These are phyloP conservation scores for Pseudococcus jackbeardsleyi DNA, from an alignment of 2,888 invertebrate species.

Conservation along the genomic window DNA sequence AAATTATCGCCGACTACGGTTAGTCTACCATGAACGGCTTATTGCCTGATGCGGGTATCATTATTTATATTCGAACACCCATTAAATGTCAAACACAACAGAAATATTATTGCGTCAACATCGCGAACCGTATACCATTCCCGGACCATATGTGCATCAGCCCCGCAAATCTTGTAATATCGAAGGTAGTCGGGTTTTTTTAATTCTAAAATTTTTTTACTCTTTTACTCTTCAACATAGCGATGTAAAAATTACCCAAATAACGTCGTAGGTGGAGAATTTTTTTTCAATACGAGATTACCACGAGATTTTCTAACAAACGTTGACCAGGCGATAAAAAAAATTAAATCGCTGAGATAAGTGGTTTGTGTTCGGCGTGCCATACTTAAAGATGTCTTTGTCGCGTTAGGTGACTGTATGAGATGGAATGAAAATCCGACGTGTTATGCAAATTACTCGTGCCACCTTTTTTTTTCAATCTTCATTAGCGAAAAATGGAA, in stretches of 20 bases:
- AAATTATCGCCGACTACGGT: too few relatives aligned
- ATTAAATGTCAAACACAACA: constrained; percentile 20
- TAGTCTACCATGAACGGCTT: neutral
- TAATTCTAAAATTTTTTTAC: neutral
- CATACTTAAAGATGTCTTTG: neutral
- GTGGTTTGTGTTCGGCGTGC: neutral
- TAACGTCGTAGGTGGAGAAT: neutral
- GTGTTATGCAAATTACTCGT: neutral
- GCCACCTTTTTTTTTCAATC: neutral
- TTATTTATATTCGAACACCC: constrained; percentile 35
- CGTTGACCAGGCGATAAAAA: neutral
- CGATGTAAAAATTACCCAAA: neutral
- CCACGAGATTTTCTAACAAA: too few relatives aligned
- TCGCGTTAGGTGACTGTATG: neutral
- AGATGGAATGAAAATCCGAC: neutral
- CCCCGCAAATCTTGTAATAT: neutral
- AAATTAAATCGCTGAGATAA: neutral
- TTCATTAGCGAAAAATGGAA: neutral
- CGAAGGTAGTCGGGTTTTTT: constrained; percentile 34
- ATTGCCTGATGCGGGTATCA: constrained; percentile 1
- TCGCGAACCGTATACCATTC: neutral
- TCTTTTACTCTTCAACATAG: neutral
- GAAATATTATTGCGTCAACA: constrained; percentile 10
- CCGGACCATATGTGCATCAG: neutral
- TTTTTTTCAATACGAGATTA: too few relatives aligned